Evolutionary conservation across 1,140 invertebrate species (phyloP).

Genomic region (Drosophila chauvacae): DNA sequence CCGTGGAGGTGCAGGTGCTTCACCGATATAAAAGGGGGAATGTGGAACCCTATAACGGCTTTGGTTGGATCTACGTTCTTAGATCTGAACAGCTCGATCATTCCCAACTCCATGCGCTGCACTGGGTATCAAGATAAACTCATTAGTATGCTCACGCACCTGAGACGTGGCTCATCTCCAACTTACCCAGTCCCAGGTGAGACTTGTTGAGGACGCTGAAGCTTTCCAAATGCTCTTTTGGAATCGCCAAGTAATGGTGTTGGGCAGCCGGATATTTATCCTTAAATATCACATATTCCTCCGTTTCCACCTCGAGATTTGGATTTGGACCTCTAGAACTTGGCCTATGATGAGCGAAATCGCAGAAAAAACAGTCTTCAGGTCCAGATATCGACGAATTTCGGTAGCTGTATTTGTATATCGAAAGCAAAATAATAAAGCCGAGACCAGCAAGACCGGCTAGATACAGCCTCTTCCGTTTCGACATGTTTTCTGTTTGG

Average conservation of each 20-base stretch:
- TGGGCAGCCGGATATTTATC: constrained; percentile 93
- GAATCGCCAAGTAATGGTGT: constrained; percentile 92
- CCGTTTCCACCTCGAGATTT: constrained; percentile 89
- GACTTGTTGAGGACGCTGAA: constrained; percentile 88
- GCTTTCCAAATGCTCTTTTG: constrained; percentile 91
- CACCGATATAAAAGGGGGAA: constrained; percentile 95
- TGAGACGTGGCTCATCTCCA: constrained; percentile 9
- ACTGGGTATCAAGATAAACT: constrained; percentile 29
- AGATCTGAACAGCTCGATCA: constrained; percentile 49
- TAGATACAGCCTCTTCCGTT: constrained; percentile 16
- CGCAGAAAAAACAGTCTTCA: constrained; percentile 88
- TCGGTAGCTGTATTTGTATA: constrained; percentile 14
- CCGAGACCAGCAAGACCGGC: constrained; percentile 30
- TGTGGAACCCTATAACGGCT: constrained; percentile 93
- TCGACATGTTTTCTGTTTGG: neutral
- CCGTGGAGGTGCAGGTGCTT: constrained; percentile 94
- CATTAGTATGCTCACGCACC: neutral
- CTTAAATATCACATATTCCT: constrained; percentile 91
- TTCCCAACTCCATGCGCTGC: constrained; percentile 57
- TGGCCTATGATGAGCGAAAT: constrained; percentile 87
- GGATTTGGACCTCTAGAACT: constrained; percentile 83
- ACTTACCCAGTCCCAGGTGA: constrained; percentile 89
- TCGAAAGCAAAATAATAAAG: constrained; percentile 9
- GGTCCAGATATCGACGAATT: neutral
- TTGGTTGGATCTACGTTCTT: constrained; percentile 86